These are phyloP conservation scores for Tretioscincus oriximinensis DNA, from an alignment of 2,113 vertebrate species.

Conservation along the genomic window DNA sequence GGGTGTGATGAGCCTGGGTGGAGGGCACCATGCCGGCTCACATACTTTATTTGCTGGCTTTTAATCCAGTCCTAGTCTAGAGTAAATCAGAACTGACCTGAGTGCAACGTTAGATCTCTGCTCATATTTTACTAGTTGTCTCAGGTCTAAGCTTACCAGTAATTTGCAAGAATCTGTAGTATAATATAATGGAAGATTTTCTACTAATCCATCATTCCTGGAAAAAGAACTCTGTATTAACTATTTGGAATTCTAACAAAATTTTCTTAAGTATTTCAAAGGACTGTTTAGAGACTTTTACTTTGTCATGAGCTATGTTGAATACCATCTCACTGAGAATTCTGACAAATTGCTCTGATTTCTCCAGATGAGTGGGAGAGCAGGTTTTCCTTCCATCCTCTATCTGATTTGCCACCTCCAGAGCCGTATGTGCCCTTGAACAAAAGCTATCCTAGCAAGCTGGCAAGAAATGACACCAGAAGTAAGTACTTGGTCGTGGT, in stretches of 20 bases:
- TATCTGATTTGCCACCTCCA: constrained; percentile 93
- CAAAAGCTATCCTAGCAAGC: constrained; percentile 94
- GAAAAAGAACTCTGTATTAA: no score
- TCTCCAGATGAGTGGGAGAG: constrained; percentile 92
- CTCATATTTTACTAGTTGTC: no score
- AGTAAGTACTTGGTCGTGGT: constrained; percentile 74
- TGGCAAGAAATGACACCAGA: constrained; percentile 83
- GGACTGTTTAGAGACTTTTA: no score
- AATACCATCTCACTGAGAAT: constrained; percentile 33
- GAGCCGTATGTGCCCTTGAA: constrained; percentile 85
- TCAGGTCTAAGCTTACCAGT: no score
- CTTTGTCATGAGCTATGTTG: background rate
- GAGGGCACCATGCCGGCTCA: no score
- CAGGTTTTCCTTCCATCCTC: constrained; percentile 90
- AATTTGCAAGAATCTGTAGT: background rate
- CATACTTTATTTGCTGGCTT: no score
- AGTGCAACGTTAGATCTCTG: no score
- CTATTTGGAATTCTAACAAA: background rate
- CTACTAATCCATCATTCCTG: no score
- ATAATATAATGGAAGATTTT: background rate
- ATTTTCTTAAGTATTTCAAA: constrained; percentile 1
- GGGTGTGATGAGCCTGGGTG: no score
- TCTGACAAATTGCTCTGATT: background rate
- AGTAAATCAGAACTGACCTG: no score
- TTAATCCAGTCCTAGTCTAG: no score